Conservation (phyloP, 2,797 vertebrate species). For the Austrolebias charrua region DNA sequence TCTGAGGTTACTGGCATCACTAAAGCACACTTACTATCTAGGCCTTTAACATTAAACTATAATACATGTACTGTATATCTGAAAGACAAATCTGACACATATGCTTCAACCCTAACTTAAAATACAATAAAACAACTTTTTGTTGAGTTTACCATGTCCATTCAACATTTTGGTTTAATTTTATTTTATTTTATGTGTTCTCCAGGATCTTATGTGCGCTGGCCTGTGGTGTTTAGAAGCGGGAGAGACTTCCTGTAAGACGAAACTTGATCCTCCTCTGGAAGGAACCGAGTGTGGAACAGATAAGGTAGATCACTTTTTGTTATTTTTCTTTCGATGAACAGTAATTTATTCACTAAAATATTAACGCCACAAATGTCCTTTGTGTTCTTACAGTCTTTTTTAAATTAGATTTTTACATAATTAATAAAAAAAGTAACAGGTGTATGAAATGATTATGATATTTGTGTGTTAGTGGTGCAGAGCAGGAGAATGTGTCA, state of each 20-base stretch:
- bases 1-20: no score
- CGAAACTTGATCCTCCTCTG: constrained; percentile 94
- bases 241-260: constrained; percentile 93
- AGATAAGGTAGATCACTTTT: constrained; percentile 85
- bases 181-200: constrained; percentile 27
- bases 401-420: neutral
- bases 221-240: constrained; percentile 97
- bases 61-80: no score
- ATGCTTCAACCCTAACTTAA: no score
- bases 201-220: constrained; percentile 95
- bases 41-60: no score
- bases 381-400: neutral
- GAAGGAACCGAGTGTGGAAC: constrained; percentile 95
- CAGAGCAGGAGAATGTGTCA: constrained; percentile 92
- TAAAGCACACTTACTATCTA: no score
- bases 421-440: neutral
- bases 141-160: no score
- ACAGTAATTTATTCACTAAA: no score
- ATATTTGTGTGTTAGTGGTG: constrained; percentile 86
- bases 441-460: neutral
- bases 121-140: no score
- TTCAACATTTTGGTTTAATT: no score
- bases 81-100: no score
- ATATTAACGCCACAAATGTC: no score
- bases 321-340: neutral